A percentile compares a stretch with the other conserved stretches of the same genome.
phyloP scores from a whole-genome alignment of 2,888 invertebrate genomes.

The Muscina levida region DNA sequence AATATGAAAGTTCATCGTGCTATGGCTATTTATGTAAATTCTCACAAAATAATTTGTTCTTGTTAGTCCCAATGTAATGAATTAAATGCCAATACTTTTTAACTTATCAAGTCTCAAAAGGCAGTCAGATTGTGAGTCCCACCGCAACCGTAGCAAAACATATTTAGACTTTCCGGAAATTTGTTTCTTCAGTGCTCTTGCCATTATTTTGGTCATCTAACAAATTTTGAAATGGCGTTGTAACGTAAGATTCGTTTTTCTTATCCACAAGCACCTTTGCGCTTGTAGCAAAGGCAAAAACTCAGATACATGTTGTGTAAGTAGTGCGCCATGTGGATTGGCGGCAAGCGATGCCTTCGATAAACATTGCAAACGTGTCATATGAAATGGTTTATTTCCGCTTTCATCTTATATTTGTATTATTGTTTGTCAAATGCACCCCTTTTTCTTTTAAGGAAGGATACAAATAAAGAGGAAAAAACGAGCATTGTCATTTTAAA shows the following conservation, averaged over 20 bases:
- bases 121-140: no score
- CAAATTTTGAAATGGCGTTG: constrained; percentile 63
- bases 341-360: not conserved
- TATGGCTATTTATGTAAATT: no score
- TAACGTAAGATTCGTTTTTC: constrained; percentile 63
- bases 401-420: constrained; percentile 32
- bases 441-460: no score
- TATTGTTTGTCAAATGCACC: constrained; percentile 50
- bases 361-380: constrained; percentile 43
- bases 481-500: no score
- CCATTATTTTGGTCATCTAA: constrained; percentile 43
- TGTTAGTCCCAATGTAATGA: no score
- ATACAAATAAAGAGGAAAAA: no score
- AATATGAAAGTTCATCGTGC: no score
- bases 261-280: constrained; percentile 64
- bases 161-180: constrained; percentile 48
- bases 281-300: no score
- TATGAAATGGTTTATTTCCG: constrained; percentile 56
- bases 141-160: no score
- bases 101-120: not conserved
- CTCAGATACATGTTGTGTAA: no score
- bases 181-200: constrained; percentile 42
- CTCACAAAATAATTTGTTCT: no score
- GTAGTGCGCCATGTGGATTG: no score
- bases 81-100: constrained; percentile 1